Conservation (phyloP, 1,140 invertebrate genomes). For the Heliothis virescens region DNA sequence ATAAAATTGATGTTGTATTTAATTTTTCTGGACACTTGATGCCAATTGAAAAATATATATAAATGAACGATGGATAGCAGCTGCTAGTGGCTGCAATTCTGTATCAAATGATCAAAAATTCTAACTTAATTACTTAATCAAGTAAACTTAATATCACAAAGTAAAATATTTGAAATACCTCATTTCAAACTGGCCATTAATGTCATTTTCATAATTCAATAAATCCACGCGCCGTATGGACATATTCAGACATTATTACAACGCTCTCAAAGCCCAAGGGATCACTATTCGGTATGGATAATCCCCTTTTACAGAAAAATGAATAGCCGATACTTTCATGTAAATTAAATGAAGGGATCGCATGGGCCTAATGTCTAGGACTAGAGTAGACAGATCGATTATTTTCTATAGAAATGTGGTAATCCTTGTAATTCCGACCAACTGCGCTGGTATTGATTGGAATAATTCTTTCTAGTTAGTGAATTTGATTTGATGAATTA, state of each 20-base stretch:
- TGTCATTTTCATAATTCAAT: conserved; percentile 32
- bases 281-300: conserved; percentile 80
- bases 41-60: too few relatives aligned
- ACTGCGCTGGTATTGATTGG: conserved; percentile 57
- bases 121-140: neutral
- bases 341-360: conserved; percentile 80
- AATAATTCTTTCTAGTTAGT: conserved; percentile 14
- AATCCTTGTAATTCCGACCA: conserved; percentile 61
- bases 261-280: conserved; percentile 75
- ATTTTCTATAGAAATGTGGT: conserved; percentile 48
- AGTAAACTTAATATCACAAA: too few relatives aligned
- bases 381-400: conserved; percentile 59
- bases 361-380: conserved; percentile 64
- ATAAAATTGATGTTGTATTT: too few relatives aligned
- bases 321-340: conserved; percentile 77
- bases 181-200: conserved; percentile 12
- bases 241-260: conserved; percentile 55
- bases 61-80: too few relatives aligned
- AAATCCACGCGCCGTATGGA: conserved; percentile 5
- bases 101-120: neutral
- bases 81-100: too few relatives aligned
- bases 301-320: conserved; percentile 83
- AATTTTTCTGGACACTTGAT: too few relatives aligned
- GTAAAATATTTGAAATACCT: neutral
- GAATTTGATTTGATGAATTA: neutral